Conservation (phyloP, 2,113 vertebrate species). For the Pagrus major region DNA sequence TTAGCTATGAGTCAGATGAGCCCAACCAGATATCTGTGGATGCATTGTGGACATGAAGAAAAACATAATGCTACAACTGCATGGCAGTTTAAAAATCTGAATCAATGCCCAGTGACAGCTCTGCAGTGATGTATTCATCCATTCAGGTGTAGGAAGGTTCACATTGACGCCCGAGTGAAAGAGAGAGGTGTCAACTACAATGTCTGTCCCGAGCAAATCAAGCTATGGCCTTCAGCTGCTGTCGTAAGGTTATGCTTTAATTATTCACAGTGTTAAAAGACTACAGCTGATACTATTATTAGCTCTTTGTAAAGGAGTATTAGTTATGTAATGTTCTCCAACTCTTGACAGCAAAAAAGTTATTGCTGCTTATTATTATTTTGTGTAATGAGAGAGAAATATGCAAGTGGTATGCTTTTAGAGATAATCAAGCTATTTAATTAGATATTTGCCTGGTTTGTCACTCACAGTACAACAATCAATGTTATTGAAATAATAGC, state of each 20-base stretch:
- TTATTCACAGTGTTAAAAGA: slow-evolving; percentile 2
- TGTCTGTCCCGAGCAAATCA: neutral
- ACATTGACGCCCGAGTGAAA: neutral
- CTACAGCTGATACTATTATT: neutral
- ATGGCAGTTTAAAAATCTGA: neutral
- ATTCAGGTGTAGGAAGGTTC: neutral
- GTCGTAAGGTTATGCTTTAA: neutral
- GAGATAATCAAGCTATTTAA: neutral
- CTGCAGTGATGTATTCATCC: slow-evolving; percentile 12
- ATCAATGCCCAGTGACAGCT: neutral
- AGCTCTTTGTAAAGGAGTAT: neutral
- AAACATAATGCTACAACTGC: neutral
- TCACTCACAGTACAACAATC: neutral
- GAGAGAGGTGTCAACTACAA: slow-evolving; percentile 9
- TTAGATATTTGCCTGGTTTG: neutral
- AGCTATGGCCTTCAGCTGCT: neutral
- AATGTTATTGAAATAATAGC: neutral
- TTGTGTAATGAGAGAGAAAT: neutral
- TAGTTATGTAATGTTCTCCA: neutral
- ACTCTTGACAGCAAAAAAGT: neutral
- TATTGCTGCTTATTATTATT: neutral
- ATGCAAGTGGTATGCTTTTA: neutral
- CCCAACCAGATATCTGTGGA: slow-evolving; percentile 17
- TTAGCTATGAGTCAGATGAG: slow-evolving; percentile 13
- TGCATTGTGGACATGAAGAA: neutral